Evolutionary conservation across 2,113 vertebrate genomes (phyloP), one percentile per base, ranked within the genome.

Genomic region (Arenaria interpres): DNA sequence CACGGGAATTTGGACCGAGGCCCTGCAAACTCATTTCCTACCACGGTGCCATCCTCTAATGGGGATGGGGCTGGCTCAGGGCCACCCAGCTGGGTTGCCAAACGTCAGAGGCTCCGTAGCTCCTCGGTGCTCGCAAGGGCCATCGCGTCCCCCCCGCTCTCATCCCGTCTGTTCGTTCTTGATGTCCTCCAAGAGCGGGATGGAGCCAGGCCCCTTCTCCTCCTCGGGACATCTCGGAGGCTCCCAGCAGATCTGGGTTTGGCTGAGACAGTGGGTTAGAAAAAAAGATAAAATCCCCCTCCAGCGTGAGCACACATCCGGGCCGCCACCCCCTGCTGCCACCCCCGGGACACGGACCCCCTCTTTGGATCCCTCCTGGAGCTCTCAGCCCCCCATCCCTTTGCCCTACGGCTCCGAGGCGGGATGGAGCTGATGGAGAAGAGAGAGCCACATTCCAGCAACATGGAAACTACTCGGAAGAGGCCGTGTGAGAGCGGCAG

Each of bases 21-120:
- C 92, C 75, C 68, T 48, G 73, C 92, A 95, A 96, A 78, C 93
- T 92, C 95, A 28, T 64, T 94, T 94, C 88, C 64, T 78, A 51
- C 86, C 85, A 41, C 0, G 1, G n/a, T 17, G 27, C 68, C 2
- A 0, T 84, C 76, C 69, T 84, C 35, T 86, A 10, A 81, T 11
- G 41, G 91, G 91, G 72, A 33, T 2, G 0, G 73, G 56, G 69
- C 76, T 90, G 97, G 88, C 90, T 71, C 13, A 2, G 60, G 67
- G 90, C 88, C 93, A 60, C 83, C 41, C 6, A 6, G 63, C 63
- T 93, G 0, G 0, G 32, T 27, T 77, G 89, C 91, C 80, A 53
- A 62, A 41, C 0, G 2, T 37, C 91, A 89, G 76, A 62, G 71
- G 81, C 74, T 87, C 84, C 7, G 5, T 39, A 33, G 71, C 77